Evolutionary conservation across 1,140 invertebrate species (phyloP), one percentile per base, ranked within the genome.

Genomic region (Drosophila kohkoa): DNA sequence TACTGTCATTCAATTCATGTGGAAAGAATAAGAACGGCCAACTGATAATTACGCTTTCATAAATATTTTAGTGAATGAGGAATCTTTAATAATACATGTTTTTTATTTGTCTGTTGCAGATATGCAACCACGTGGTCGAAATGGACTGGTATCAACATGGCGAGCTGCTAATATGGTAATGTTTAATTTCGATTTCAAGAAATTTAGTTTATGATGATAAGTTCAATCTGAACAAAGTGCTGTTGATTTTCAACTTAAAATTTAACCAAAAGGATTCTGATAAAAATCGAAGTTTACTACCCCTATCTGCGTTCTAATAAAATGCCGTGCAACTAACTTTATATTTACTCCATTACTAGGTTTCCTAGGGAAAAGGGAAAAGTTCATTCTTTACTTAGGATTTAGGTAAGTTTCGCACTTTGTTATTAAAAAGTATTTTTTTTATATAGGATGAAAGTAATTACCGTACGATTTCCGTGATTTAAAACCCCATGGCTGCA

Each of bases 191-290:
- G 3, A 5, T 25, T 15, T 2, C n/a, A 11, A 6, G n/a, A 8
- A 13, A 3, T 16, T 48, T 71, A 3, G 43, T 43, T 54, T 16
- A 45, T 88, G 88, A 91, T 90, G 88, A 88, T 91, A 87, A 90
- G 79, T 75, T 90, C 65, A 90, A 82, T 90, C 87, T 87, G 82
- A 90, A 86, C 77, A 82, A 89, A 81, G 60, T 67, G 51, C 65
- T 90, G 87, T 86, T 90, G 87, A 90, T 82, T 64, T 25, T 51
- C 57, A 90, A 90, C 82, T 90, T 82, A 78, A 81, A 87, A 76
- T 60, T 82, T 72, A 90, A 89, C 87, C 87, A 90, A 90, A 90
- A 90, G 88, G 87, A 91, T 90, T 91, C 87, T 91, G 87, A 90
- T 15, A 49, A 45, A 41, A 25, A 10, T 20, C 1, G 3, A 48